Conservation (phyloP, 2,888 invertebrate genomes). For the Arctia plantaginis region DNA sequence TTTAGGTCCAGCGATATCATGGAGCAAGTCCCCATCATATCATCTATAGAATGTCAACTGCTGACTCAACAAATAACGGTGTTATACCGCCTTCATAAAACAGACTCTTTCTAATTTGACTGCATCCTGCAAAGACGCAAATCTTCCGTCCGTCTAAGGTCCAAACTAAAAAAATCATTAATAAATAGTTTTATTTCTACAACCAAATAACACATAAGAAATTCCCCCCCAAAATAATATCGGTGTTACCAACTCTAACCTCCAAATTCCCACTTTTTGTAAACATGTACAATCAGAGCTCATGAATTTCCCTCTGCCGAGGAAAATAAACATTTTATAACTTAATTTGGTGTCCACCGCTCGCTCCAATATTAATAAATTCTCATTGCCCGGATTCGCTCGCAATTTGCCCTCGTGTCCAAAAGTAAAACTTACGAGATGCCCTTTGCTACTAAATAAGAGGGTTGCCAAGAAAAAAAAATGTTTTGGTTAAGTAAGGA, state of each 20-base stretch:
- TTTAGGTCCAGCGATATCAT: not conserved
- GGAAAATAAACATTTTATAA: constrained; percentile 69
- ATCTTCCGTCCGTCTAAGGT: too few relatives aligned
- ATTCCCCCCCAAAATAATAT: not conserved
- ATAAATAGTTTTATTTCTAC: not conserved
- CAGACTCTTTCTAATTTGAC: not conserved
- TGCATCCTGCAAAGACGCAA: not conserved
- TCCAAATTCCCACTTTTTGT: constrained; percentile 15
- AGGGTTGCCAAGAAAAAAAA: constrained; percentile 56
- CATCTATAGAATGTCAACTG: not conserved
- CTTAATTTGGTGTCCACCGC: constrained; percentile 71
- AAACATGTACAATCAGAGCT: constrained; percentile 24
- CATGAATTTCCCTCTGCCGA: constrained; percentile 24
- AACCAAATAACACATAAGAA: not conserved
- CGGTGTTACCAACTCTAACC: constrained; percentile 9
- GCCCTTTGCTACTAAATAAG: constrained; percentile 77
- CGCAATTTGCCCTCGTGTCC: constrained; percentile 81
- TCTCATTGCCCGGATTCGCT: constrained; percentile 82
- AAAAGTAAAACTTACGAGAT: constrained; percentile 79
- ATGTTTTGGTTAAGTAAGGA: constrained; percentile 12
- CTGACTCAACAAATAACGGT: not conserved
- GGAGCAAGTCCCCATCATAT: not conserved
- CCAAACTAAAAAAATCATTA: not conserved
- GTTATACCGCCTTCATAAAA: not conserved
- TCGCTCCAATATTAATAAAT: constrained; percentile 85